Base-by-base conservation (phyloP, 2,113 vertebrate species). In the Spea multiplicata region DNA sequence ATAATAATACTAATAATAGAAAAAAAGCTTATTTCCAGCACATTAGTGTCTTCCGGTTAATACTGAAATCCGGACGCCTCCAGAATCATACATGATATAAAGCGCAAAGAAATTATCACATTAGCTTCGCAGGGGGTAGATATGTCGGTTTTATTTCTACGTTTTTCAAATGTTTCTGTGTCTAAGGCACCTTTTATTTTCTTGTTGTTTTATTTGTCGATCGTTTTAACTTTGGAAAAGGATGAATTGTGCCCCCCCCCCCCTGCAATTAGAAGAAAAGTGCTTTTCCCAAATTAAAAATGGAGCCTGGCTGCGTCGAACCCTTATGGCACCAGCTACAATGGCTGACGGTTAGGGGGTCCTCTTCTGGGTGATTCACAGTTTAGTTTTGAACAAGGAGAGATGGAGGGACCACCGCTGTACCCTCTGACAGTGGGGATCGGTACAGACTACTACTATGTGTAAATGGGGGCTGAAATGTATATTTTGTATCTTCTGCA, bases 151-250 rank as follows among this genome's bases (percentile, higher is more conserved):
- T 9, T 59, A n/a, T 48, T 73, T 80, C 74, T 61, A 73, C 44
- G 30, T 30, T 80, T 73, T 52, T 74, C 64, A 68, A 74, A 61
- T 80, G 12, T 64, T 46, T 61, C 55, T 73, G 78, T 74, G 78
- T 66, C 78, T 80, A 80, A 80, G 78, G 78, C 78, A 80, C 78
- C 64, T 7, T 67, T 76, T n/a, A n/a, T n/a, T 79, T 66, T 79
- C 50, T 30, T 71, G 52, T 62, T n/a, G 47, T 78, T 48, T 76
- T 6, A n/a, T n/a, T n/a, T n/a, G 2, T 47, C 30, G 14, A 8
- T 53, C 6, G 3, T 53, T 76, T 57, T 47, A 52, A 4, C 4
- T n/a, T 57, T 48, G 45, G 30, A 14, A 75, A 62, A 74, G 12
- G n/a, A 44, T 5, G 30, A 47, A 49, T 47, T 53, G 14, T 16